These are phyloP conservation scores for Tribolium castaneum DNA, from an alignment of 1,140 invertebrate genomes.

Conservation along the genomic window DNA sequence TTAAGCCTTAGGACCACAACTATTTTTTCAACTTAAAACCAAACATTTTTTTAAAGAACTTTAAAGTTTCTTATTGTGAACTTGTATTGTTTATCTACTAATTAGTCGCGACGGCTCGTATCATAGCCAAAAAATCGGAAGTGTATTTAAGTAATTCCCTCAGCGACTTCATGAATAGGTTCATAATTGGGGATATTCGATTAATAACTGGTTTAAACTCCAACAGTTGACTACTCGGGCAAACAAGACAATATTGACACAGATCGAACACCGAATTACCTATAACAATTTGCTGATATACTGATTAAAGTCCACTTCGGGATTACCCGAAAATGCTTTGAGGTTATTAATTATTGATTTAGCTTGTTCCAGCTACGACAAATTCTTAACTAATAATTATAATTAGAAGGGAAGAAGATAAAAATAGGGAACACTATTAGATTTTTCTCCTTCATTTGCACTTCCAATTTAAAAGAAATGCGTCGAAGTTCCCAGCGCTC, in stretches of 20 bases:
- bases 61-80: too few relatives aligned
- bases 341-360: not conserved
- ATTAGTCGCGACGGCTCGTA: too few relatives aligned
- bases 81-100: too few relatives aligned
- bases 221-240: not conserved
- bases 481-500: not conserved
- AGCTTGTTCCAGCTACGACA: not conserved
- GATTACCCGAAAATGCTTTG: not conserved
- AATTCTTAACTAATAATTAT: not conserved
- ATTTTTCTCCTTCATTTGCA: not conserved
- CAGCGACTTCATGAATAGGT: not conserved
- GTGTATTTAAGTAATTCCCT: too few relatives aligned
- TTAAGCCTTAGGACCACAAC: too few relatives aligned
- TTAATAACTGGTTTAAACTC: not conserved
- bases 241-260: constrained; percentile 10
- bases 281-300: not conserved
- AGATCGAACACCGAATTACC: not conserved
- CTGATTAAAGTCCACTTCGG: not conserved
- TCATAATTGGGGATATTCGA: not conserved
- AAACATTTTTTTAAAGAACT: too few relatives aligned
- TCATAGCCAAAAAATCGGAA: too few relatives aligned
- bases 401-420: not conserved
- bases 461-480: not conserved
- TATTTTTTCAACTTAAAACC: too few relatives aligned
- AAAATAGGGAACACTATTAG: not conserved